Evolutionary conservation across 92 coral and sea anemone genomes (phyloP).

Genomic region (Muricea muricata): DNA sequence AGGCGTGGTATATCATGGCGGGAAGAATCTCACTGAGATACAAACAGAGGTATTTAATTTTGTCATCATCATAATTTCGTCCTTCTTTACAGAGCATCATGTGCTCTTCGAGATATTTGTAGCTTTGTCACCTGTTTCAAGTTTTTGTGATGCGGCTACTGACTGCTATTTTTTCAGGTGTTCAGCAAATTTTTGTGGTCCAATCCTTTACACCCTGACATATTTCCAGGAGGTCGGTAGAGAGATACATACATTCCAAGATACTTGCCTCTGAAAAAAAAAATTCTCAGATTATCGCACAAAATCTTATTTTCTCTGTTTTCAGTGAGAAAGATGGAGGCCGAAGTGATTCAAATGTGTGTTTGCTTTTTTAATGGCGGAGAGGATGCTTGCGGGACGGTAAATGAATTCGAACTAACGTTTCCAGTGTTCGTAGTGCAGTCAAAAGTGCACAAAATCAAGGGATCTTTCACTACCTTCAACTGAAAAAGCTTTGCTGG

Average conservation of each 20-base stretch:
- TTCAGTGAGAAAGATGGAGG: conserved; percentile 95
- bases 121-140: background rate
- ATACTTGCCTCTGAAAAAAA: no score
- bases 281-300: no score
- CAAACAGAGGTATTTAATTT: conserved; percentile 69
- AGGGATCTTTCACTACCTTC: no score
- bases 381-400: conserved; percentile 93
- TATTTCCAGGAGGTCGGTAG: conserved; percentile 86
- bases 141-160: no score
- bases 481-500: no score
- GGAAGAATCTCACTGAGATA: conserved; percentile 76
- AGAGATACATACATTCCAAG: no score
- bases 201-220: conserved; percentile 90
- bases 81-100: no score
- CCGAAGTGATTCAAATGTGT: conserved; percentile 94
- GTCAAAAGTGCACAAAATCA: no score
- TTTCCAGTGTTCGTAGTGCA: no score
- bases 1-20: conserved; percentile 86
- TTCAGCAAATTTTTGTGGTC: conserved; percentile 89
- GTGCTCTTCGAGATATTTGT: background rate
- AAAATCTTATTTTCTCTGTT: background rate
- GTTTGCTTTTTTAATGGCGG: conserved; percentile 88
- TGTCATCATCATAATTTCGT: no score
- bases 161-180: conserved; percentile 70
- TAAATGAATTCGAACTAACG: conserved; percentile 47